A percentile compares a stretch with the other conserved stretches of the same genome.
Conservation (phyloP, 2,888 invertebrate species). For the Notodonta ziczac region DNA sequence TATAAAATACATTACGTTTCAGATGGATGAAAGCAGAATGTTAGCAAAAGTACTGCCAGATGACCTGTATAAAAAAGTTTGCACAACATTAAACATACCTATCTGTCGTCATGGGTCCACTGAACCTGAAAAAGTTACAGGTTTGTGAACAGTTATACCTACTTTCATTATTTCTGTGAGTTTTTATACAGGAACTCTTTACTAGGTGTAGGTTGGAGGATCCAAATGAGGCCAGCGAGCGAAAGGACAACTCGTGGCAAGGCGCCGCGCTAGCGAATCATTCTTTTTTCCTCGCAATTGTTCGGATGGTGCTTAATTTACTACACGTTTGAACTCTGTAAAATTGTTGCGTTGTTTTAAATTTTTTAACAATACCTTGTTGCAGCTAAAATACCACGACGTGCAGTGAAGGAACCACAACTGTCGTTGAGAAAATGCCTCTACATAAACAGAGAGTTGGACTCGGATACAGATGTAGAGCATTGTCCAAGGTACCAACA, state of each 20-base stretch:
- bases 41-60: constrained; percentile 64
- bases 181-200: too few relatives aligned
- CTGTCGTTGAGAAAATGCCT: constrained; percentile 66
- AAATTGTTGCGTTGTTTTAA: not conserved
- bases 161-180: too few relatives aligned
- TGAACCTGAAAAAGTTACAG: constrained; percentile 31
- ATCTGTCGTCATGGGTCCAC: constrained; percentile 24
- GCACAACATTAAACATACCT: constrained; percentile 61
- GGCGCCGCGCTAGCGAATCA: too few relatives aligned
- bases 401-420: constrained; percentile 59
- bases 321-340: not conserved
- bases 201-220: too few relatives aligned
- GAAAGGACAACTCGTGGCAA: too few relatives aligned
- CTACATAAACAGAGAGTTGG: constrained; percentile 62
- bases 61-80: constrained; percentile 69
- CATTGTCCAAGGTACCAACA: constrained; percentile 58
- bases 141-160: constrained; percentile 33
- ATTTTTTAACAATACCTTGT: constrained; percentile 6
- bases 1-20: constrained; percentile 8
- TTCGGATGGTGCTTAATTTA: too few relatives aligned
- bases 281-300: too few relatives aligned
- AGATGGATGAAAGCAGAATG: constrained; percentile 59
- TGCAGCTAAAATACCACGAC: constrained; percentile 37
- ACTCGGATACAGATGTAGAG: constrained; percentile 79
- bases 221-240: too few relatives aligned